phyloP scores from a whole-genome alignment of 30 jellyfish, hydroid and myxozoan genomes.

The Hydra vulgaris region DNA sequence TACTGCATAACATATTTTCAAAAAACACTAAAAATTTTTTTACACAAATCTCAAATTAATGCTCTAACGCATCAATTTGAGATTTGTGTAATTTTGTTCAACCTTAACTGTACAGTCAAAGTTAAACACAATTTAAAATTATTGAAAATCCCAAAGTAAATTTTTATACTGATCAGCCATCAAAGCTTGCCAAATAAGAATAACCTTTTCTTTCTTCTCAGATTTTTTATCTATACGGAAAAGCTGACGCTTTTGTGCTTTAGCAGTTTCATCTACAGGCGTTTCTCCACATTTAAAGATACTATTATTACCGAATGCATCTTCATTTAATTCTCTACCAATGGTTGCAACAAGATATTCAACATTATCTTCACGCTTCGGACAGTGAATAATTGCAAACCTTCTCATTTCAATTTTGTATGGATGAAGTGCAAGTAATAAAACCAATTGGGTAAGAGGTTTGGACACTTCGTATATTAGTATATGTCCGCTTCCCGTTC shows the following conservation, averaged over 20 bases:
- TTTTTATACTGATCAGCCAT: neutral
- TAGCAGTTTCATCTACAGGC: neutral
- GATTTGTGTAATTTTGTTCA: too few relatives aligned
- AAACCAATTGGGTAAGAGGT: neutral
- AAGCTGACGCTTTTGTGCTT: neutral
- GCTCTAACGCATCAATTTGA: too few relatives aligned
- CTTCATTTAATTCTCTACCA: slow-evolving; percentile 56
- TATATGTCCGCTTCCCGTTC: slow-evolving; percentile 93
- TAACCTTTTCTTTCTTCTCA: neutral
- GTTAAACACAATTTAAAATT: too few relatives aligned
- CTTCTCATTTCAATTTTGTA: slow-evolving; percentile 50
- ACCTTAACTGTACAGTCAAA: too few relatives aligned
- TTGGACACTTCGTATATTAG: slow-evolving; percentile 28
- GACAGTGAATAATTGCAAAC: slow-evolving; percentile 5
- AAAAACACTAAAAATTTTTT: too few relatives aligned
- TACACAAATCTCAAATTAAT: too few relatives aligned
- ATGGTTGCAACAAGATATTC: slow-evolving; percentile 43
- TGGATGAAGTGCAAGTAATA: slow-evolving; percentile 46
- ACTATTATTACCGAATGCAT: slow-evolving; percentile 10
- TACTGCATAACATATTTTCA: too few relatives aligned
- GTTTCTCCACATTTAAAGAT: neutral
- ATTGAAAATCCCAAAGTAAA: neutral
- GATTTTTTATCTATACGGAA: neutral
- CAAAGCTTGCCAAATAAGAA: neutral
- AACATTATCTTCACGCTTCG: slow-evolving; percentile 18